Conservation (phyloP, 2,113 vertebrate genomes). For the Nannospalax galili region DNA sequence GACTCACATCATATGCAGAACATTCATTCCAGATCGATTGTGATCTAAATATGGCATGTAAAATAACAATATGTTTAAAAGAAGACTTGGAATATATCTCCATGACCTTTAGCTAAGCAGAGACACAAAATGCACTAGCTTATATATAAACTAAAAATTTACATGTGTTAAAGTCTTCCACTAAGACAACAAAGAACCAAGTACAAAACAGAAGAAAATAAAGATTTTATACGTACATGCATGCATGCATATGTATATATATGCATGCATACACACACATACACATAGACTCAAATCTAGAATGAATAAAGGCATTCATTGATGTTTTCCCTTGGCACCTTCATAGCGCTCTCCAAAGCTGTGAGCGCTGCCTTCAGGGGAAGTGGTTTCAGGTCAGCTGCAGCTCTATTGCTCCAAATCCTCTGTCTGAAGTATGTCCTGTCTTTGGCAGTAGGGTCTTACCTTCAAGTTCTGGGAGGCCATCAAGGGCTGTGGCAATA, state of each 20-base stretch:
- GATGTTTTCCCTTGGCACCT: too few species aligned
- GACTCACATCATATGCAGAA: background rate
- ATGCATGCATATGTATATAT: background rate
- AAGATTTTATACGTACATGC: background rate
- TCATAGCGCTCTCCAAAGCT: too few species aligned
- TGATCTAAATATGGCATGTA: background rate
- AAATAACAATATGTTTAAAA: slow-evolving; percentile 8
- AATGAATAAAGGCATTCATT: background rate
- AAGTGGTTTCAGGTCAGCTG: too few species aligned
- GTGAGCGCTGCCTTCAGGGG: too few species aligned
- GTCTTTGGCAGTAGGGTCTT: too few species aligned
- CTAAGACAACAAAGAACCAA: slow-evolving; percentile 23
- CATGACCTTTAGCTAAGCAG: background rate
- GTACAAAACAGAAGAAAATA: background rate
- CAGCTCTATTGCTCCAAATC: too few species aligned
- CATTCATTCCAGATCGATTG: background rate
- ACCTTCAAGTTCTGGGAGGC: too few species aligned
- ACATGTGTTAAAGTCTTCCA: background rate
- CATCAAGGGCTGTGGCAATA: too few species aligned
- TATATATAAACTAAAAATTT: background rate
- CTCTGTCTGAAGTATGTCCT: too few species aligned
- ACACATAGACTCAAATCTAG: background rate
- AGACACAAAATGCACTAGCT: background rate
- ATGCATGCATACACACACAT: background rate
- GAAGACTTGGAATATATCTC: slow-evolving; percentile 26